phyloP scores from a whole-genome alignment of 92 coral and sea anemone genomes.

The Siderastrea siderea region DNA sequence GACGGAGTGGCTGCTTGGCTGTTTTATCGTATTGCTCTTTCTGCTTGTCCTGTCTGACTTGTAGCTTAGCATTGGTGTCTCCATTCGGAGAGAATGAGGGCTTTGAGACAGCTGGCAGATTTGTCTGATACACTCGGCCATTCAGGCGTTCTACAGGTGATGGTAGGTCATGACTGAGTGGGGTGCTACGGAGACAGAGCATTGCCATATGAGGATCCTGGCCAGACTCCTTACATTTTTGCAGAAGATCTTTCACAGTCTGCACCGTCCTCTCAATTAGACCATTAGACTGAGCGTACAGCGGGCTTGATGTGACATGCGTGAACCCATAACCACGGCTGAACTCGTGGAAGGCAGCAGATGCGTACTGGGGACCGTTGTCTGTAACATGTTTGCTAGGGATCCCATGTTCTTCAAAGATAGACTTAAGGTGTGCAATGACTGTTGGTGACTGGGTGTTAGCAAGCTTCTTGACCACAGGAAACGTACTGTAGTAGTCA shows the following conservation, averaged over 20 bases:
- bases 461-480: constrained; percentile 65
- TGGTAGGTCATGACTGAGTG: constrained; percentile 68
- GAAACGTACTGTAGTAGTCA: constrained; percentile 72
- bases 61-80: constrained; percentile 62
- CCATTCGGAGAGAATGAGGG: constrained; percentile 25
- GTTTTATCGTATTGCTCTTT: constrained; percentile 57
- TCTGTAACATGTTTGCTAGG: constrained; percentile 53
- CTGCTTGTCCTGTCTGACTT: constrained; percentile 68
- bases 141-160: constrained; percentile 80
- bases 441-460: constrained; percentile 60
- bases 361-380: constrained; percentile 69
- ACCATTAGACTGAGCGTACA: constrained; percentile 78
- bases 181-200: constrained; percentile 79
- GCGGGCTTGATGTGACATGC: constrained; percentile 65
- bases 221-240: constrained; percentile 78
- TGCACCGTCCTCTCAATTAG: constrained; percentile 68
- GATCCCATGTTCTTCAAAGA: constrained; percentile 75
- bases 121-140: constrained; percentile 73
- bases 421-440: constrained; percentile 61
- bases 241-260: constrained; percentile 59
- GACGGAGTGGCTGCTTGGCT: constrained; percentile 37
- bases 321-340: constrained; percentile 67
- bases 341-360: constrained; percentile 77
- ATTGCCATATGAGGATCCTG: constrained; percentile 76
- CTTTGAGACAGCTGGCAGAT: constrained; percentile 77